phyloP scores from a whole-genome alignment of 2,113 vertebrate genomes.

The Corythornis cristatus region DNA sequence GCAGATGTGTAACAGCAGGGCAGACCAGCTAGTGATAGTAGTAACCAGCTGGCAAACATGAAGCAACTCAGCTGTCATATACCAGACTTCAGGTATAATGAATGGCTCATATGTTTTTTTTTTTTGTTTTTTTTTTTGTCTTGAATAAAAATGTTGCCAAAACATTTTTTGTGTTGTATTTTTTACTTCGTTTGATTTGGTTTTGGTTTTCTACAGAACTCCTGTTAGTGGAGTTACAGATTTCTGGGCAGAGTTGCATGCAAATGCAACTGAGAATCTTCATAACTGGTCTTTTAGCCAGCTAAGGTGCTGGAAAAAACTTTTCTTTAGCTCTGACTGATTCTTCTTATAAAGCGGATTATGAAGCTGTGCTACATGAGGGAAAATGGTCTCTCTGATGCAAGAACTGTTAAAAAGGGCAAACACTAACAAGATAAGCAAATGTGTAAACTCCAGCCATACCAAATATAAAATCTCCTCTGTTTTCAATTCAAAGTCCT shows the following conservation, averaged over 20 bases:
- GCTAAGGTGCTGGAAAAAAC: background rate
- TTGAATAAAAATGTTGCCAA: background rate
- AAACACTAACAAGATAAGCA: background rate
- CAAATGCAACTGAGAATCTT: background rate
- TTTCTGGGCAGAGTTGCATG: background rate
- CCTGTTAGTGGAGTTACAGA: background rate
- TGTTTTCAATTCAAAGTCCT: background rate
- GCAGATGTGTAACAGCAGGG: background rate
- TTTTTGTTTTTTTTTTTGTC: background rate
- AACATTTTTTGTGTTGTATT: background rate
- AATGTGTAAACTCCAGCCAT: background rate
- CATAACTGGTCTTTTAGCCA: background rate
- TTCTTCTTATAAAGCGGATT: background rate
- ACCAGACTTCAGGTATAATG: background rate
- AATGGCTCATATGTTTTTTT: background rate
- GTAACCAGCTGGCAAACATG: background rate
- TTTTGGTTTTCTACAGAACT: background rate
- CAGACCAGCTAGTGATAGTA: background rate
- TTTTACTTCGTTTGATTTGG: too few species aligned
- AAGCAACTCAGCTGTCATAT: background rate
- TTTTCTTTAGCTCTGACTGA: background rate
- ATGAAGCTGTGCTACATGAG: background rate
- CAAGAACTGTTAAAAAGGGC: background rate
- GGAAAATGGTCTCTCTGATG: background rate
- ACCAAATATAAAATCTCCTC: background rate